phyloP scores from a whole-genome alignment of 1,140 invertebrate species.

The Daktulosphaira vitifoliae region DNA sequence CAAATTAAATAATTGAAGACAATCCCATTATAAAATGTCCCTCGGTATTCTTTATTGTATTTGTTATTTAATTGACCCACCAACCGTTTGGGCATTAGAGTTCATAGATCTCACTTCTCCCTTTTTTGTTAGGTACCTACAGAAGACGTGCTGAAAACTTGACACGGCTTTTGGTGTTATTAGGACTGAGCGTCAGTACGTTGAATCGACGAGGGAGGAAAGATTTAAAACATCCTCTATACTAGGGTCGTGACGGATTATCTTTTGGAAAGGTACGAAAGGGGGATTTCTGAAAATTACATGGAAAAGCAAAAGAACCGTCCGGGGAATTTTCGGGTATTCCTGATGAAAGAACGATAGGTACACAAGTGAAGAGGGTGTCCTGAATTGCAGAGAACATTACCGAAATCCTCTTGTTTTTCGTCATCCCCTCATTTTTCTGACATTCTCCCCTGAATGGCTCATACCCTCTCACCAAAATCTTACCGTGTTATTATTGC shows the following conservation, averaged over 20 bases:
- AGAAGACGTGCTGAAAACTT: constrained; percentile 17
- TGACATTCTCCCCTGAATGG: background rate
- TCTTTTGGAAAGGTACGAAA: constrained; percentile 31
- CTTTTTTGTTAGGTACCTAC: too few relatives aligned
- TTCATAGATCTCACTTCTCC: too few relatives aligned
- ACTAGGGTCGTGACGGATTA: constrained; percentile 32
- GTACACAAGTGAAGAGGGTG: background rate
- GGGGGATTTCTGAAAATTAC: constrained; percentile 29
- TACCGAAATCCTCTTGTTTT: constrained; percentile 32
- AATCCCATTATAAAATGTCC: too few relatives aligned
- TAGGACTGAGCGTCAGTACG: background rate
- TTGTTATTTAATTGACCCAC: too few relatives aligned
- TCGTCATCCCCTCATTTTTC: background rate
- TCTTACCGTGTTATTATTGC: constrained; percentile 4
- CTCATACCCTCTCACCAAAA: too few relatives aligned
- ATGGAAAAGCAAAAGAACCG: background rate
- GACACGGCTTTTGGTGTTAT: constrained; percentile 21
- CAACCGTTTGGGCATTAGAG: too few relatives aligned
- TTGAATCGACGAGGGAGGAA: background rate
- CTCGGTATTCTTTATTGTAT: too few relatives aligned
- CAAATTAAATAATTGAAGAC: too few relatives aligned
- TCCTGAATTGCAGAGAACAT: background rate
- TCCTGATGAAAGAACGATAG: background rate
- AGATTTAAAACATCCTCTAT: constrained; percentile 32
- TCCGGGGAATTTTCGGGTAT: constrained; percentile 27